Base-by-base conservation (phyloP, 2,797 vertebrate species). In the Acomys russatus region DNA sequence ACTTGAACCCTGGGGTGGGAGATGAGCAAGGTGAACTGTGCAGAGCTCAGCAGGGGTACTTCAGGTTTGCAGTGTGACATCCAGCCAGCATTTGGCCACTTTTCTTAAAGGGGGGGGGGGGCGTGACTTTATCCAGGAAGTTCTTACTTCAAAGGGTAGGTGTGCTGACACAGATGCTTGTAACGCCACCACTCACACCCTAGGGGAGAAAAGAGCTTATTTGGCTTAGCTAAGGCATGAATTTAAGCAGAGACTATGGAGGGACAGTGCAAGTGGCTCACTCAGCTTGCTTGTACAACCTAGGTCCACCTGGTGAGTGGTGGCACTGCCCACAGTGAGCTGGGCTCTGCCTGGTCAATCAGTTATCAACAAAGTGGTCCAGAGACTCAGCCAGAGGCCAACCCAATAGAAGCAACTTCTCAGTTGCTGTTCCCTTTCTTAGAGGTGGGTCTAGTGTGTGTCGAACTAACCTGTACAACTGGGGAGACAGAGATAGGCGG, bases 11-110 rank as follows among this genome's bases (percentile, higher is more conserved):
- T 30, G 28, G 49, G n/a, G 33, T 1, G 30, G 70, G 66, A 12
- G 61, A 9, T 4, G 12, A 44, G 15, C 51, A 44, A 14, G 49
- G 4, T 51, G 30, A 7, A 18, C 22, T 8, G 1, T 1, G 1
- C 0, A 0, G 73, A 1, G 0, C 49, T 0, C 0, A 0, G 9
- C 0, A 9, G 3, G 9, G 4, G 0, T 1, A 6, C 4, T 2
- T 15, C 18, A 0, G 4, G 35, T 18, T 18, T 8, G 0, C 35
- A 10, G 23, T 49, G 74, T 8, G 18, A 15, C 0, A 12, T 3
- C 15, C 25, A 0, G 1, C 5, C 12, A 1, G 1, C 51, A 0
- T 6, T 28, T 15, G 14, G 20, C 38, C 38, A 22, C 14, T 25
- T 33, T 54, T 73, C 33, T 77, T 1, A 5, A 14, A 8, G 30